phyloP scores from a whole-genome alignment of 2,888 invertebrate species.

The Volucella inanis region DNA sequence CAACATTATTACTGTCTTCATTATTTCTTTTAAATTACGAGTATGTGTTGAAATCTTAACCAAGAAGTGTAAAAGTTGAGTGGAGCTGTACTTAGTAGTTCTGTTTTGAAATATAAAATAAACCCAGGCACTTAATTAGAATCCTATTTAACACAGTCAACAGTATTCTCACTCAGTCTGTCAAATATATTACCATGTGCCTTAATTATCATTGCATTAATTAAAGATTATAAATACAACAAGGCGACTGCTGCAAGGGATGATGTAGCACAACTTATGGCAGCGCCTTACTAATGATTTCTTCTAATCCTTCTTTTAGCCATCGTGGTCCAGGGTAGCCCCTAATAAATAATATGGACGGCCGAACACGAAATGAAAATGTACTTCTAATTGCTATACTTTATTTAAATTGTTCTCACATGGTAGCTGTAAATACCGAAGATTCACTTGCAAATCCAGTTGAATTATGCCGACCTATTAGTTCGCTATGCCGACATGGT shows the following conservation, averaged over 20 bases:
- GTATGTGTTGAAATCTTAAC: too few relatives aligned
- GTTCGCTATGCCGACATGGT: conserved; percentile 41
- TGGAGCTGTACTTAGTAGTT: too few relatives aligned
- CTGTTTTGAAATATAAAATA: too few relatives aligned
- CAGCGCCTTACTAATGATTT: conserved; percentile 61
- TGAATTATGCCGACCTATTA: conserved; percentile 68
- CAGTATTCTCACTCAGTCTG: neutral
- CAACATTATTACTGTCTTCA: too few relatives aligned
- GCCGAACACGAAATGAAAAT: conserved; percentile 71
- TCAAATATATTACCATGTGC: conserved; percentile 13
- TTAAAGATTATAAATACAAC: conserved; percentile 47
- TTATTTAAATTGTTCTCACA: conserved; percentile 74
- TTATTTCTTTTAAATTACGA: too few relatives aligned
- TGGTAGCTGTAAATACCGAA: conserved; percentile 67
- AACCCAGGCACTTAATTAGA: too few relatives aligned
- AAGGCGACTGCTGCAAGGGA: neutral
- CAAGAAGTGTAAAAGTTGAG: too few relatives aligned
- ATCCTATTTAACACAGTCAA: too few relatives aligned
- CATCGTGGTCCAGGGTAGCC: conserved; percentile 14
- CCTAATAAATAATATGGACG: conserved; percentile 68
- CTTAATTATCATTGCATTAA: conserved; percentile 38
- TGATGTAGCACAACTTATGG: conserved; percentile 37
- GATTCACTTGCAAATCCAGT: conserved; percentile 64
- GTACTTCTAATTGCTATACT: conserved; percentile 71
- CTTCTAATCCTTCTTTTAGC: conserved; percentile 54